A percentile compares a stretch with the other conserved stretches of the same genome.
phyloP scores from a whole-genome alignment of 2,113 vertebrate species.

The Phyllostomus discolor region DNA sequence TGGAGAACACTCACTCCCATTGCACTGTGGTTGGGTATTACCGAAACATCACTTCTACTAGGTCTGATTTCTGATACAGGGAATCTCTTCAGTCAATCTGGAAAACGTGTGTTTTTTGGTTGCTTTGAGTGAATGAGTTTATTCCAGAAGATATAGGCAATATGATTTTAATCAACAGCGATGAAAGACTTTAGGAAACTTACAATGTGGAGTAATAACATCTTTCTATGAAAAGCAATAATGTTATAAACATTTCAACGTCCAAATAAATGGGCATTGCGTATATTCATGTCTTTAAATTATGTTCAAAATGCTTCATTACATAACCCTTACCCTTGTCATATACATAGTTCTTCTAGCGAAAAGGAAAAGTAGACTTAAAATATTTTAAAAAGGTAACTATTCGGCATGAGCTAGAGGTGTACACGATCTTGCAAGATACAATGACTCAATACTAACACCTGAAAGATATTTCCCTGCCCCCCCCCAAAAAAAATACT shows the following conservation, averaged over 20 bases:
- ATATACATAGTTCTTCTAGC: not conserved
- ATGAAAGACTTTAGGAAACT: slow-evolving; percentile 59
- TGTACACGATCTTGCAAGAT: not conserved
- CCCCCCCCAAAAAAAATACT: not conserved
- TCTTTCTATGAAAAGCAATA: slow-evolving; percentile 44
- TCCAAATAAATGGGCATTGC: not conserved
- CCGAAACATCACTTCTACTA: not conserved
- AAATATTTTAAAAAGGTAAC: not conserved
- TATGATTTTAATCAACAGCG: slow-evolving; percentile 44
- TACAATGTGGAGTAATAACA: not conserved
- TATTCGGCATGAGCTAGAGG: not conserved
- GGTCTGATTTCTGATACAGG: not conserved
- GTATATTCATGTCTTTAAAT: not conserved
- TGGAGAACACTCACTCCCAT: not conserved
- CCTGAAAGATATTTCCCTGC: slow-evolving; percentile 25
- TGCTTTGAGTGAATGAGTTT: slow-evolving; percentile 49
- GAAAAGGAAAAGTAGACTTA: not conserved
- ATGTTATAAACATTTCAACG: slow-evolving; percentile 30
- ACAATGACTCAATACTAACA: not conserved
- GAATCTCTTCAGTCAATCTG: not conserved
- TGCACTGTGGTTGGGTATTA: not conserved
- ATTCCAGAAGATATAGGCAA: slow-evolving; percentile 45
- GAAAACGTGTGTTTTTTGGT: slow-evolving; percentile 38
- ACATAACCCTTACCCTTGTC: not conserved
- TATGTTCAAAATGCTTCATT: slow-evolving; percentile 30